Conservation (phyloP, 2,113 vertebrate species). For the Sciurus niger region DNA sequence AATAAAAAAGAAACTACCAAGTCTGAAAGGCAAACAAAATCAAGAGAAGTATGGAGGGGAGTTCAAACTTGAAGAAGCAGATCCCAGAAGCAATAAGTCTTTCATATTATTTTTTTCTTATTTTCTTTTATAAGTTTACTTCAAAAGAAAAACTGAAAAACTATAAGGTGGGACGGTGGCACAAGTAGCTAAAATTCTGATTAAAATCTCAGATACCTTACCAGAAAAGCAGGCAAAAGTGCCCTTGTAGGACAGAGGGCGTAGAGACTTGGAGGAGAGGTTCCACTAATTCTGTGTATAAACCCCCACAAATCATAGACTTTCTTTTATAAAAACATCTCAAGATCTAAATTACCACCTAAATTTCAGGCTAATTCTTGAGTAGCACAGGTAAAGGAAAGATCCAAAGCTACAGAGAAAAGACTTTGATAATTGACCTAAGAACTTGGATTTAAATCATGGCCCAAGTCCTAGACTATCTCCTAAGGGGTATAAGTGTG, state of each 20-base stretch:
- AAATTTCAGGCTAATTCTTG: neutral
- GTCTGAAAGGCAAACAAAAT: neutral
- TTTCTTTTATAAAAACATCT: neutral
- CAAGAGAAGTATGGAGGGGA: neutral
- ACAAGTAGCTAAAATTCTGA: neutral
- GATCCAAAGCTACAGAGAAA: neutral
- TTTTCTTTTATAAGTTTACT: slow-evolving; percentile 11
- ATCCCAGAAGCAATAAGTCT: neutral
- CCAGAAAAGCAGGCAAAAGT: neutral
- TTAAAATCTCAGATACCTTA: neutral
- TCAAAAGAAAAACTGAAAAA: neutral
- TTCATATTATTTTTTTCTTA: neutral
- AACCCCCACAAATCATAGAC: neutral
- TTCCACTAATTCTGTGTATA: neutral
- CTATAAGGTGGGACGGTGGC: neutral
- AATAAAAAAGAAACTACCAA: neutral
- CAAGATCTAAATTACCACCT: neutral
- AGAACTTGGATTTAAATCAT: neutral
- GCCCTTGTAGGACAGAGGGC: neutral
- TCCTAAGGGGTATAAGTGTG: neutral
- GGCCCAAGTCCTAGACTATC: neutral
- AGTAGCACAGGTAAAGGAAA: neutral
- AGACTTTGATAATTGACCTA: neutral
- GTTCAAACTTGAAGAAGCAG: neutral
- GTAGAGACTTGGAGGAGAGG: neutral